phyloP scores from a whole-genome alignment of 2,113 vertebrate species.

The Amblyopsis rosae region DNA sequence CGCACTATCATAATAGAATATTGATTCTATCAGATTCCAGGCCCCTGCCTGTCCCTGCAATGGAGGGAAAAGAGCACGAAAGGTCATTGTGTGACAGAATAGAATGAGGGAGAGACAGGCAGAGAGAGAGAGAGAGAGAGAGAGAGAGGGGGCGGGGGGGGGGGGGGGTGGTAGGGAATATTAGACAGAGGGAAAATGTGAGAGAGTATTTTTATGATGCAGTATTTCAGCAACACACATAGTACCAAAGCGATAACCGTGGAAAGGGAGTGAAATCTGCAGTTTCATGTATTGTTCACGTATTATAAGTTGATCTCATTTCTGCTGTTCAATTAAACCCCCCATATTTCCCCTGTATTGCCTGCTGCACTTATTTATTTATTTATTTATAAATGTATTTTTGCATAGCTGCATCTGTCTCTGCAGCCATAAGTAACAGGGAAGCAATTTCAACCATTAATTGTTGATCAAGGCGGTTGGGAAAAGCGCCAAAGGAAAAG shows the following conservation, averaged over 20 bases:
- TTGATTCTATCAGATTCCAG: conserved; percentile 90
- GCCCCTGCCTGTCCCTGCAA: conserved; percentile 80
- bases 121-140: conserved; percentile 47
- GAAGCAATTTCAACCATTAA: conserved; percentile 82
- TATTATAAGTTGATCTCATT: conserved; percentile 41
- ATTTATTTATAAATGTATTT: conserved; percentile 44
- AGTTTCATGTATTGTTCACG: neutral
- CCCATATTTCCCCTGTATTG: neutral
- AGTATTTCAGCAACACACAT: conserved; percentile 34
- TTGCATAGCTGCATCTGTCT: conserved; percentile 74
- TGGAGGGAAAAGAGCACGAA: conserved; percentile 83
- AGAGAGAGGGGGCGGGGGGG: conserved; percentile 34
- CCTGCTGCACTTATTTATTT: conserved; percentile 19
- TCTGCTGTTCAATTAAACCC: conserved; percentile 44
- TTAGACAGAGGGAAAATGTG: neutral
- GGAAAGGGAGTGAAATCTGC: conserved; percentile 2
- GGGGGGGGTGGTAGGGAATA: conserved; percentile 10
- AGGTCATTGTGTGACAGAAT: conserved; percentile 86
- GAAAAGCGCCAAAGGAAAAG: conserved; percentile 84
- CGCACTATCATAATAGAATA: conserved; percentile 92
- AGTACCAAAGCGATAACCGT: neutral
- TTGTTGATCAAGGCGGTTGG: conserved; percentile 78
- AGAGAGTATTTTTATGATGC: conserved; percentile 6
- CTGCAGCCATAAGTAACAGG: conserved; percentile 74
- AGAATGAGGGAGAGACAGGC: conserved; percentile 53